Conservation (phyloP, 2,113 vertebrate species). For the Colius striatus region DNA sequence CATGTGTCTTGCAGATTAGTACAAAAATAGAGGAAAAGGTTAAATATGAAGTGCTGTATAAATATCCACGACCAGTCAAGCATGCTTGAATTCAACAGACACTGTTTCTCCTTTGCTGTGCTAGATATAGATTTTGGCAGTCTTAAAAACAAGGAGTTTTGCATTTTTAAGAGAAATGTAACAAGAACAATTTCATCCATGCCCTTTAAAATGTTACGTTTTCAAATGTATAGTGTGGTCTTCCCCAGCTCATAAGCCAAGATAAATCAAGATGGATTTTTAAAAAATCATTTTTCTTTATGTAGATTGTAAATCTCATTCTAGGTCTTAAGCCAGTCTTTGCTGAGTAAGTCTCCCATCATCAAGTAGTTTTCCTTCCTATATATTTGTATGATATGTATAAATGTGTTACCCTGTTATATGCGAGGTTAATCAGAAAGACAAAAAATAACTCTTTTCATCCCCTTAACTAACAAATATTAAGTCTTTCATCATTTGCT, state of each 20-base stretch:
- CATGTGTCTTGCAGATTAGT: background rate
- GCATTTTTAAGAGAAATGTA: background rate
- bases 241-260: background rate
- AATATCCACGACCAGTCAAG: background rate
- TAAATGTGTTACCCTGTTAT: background rate
- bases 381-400: background rate
- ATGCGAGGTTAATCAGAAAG: background rate
- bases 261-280: background rate
- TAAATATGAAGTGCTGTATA: background rate
- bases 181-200: background rate
- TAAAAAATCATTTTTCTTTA: background rate
- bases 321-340: background rate
- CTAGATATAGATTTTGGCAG: slow-evolving; percentile 30
- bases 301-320: background rate
- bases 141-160: background rate
- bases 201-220: background rate
- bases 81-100: background rate
- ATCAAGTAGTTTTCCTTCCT: background rate
- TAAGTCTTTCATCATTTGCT: background rate
- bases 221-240: background rate
- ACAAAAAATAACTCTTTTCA: background rate
- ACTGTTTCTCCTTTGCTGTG: slow-evolving; percentile 3
- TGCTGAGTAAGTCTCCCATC: background rate
- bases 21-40: slow-evolving; percentile 36
- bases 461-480: background rate